A percentile compares a stretch with the other conserved stretches of the same genome.
These are phyloP conservation scores for Meloidogyne chitwoodi DNA, from an alignment of 1,140 invertebrate species.

Conservation along the genomic window DNA sequence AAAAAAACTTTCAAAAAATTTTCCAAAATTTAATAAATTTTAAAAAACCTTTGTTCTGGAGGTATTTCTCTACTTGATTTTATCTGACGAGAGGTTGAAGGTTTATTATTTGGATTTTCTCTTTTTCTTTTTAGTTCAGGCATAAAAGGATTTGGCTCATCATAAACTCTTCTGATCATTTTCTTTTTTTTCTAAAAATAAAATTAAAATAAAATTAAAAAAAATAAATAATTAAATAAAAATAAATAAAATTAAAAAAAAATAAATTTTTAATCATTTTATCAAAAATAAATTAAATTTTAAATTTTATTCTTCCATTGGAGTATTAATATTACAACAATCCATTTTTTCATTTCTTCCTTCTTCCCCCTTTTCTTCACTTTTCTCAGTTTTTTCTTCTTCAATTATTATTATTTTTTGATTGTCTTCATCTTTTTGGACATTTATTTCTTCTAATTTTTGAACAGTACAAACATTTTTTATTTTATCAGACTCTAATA, in stretches of 20 bases:
- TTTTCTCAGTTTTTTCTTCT: not conserved
- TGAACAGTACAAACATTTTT: not conserved
- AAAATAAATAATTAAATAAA: not conserved
- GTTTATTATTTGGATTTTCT: slow-evolving; percentile 6
- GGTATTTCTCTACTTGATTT: slow-evolving; percentile 15
- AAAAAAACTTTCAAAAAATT: too few species aligned
- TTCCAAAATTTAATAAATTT: too few species aligned
- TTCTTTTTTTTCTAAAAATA: not conserved
- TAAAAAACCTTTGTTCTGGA: slow-evolving; percentile 14
- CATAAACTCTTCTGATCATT: slow-evolving; percentile 25
- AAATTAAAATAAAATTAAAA: not conserved
- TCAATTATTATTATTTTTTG: not conserved
- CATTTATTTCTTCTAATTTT: not conserved
- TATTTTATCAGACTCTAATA: not conserved
- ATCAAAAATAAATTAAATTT: not conserved
- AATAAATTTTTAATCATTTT: not conserved
- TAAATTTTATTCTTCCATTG: slow-evolving; percentile 2
- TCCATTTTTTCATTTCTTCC: not conserved
- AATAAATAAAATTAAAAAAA: not conserved
- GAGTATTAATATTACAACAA: not conserved
- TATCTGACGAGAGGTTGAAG: not conserved
- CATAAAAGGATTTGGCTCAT: slow-evolving; percentile 39
- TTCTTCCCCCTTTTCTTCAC: not conserved
- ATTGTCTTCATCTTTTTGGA: not conserved
- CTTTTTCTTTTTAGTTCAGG: slow-evolving; percentile 33